A percentile compares a stretch with the other conserved stretches of the same genome.
phyloP scores from a whole-genome alignment of 1,140 invertebrate genomes.

The Phocides pigmalion region DNA sequence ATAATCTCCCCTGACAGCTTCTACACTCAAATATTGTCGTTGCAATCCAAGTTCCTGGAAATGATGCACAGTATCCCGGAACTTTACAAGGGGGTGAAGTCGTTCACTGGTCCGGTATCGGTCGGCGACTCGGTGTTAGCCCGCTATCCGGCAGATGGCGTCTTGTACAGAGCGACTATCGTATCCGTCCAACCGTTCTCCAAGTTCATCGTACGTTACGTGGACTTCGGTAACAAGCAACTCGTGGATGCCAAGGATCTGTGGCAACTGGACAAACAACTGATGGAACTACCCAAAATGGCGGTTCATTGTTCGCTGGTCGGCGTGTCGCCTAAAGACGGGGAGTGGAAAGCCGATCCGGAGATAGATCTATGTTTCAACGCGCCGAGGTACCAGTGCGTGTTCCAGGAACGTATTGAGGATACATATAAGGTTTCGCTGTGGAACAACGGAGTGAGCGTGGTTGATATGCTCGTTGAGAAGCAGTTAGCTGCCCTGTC shows the following conservation, averaged over 20 bases:
- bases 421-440: constrained; percentile 84
- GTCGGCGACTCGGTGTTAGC: constrained; percentile 87
- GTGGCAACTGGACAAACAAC: constrained; percentile 87
- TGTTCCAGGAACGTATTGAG: constrained; percentile 77
- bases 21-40: constrained; percentile 86
- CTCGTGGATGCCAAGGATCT: constrained; percentile 85
- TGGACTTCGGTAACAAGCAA: constrained; percentile 90
- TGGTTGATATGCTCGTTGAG: constrained; percentile 69
- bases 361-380: constrained; percentile 85
- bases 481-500: constrained; percentile 63
- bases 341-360: constrained; percentile 83
- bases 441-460: constrained; percentile 69
- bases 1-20: constrained; percentile 86
- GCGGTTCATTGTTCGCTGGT: constrained; percentile 87
- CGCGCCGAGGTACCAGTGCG: constrained; percentile 83
- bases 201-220: constrained; percentile 86
- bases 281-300: constrained; percentile 88
- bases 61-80: constrained; percentile 89
- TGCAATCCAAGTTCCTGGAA: constrained; percentile 83
- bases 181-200: constrained; percentile 82
- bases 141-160: constrained; percentile 87
- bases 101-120: constrained; percentile 66
- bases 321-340: constrained; percentile 82
- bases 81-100: constrained; percentile 85
- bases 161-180: constrained; percentile 87